A percentile compares a stretch with the other conserved stretches of the same genome.
Evolutionary conservation across 2,797 vertebrate genomes (phyloP).

Genomic region (Rhinogobio ventralis): DNA sequence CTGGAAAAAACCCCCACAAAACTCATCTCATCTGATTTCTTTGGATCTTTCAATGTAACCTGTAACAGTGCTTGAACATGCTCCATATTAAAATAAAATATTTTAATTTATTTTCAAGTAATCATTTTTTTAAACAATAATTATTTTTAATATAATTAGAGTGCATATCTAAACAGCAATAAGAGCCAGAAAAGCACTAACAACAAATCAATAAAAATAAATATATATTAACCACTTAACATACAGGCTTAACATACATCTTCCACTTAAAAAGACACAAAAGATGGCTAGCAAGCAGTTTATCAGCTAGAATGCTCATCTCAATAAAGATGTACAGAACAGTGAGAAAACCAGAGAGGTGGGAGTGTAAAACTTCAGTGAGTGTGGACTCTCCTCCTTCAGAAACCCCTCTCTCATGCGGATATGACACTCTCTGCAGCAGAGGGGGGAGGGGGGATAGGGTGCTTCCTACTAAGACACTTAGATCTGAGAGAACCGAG

Average conservation of each 20-base stretch:
- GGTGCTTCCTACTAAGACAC: slow-evolving; percentile 54
- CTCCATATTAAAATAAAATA: neutral
- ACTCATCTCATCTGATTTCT: neutral
- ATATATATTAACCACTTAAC: slow-evolving; percentile 22
- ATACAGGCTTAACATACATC: neutral
- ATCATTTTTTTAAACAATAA: too few relatives aligned
- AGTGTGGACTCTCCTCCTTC: slow-evolving; percentile 23
- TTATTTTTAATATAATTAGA: neutral
- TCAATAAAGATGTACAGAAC: slow-evolving; percentile 34
- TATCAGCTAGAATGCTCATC: neutral
- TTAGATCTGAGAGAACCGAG: slow-evolving; percentile 59
- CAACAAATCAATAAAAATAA: neutral
- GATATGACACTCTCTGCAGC: slow-evolving; percentile 35
- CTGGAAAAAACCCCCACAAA: neutral
- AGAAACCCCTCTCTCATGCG: slow-evolving; percentile 39
- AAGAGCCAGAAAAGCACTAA: neutral
- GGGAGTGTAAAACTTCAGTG: slow-evolving; percentile 41
- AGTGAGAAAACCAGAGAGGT: slow-evolving; percentile 16
- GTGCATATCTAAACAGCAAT: neutral
- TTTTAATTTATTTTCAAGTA: neutral
- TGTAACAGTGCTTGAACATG: neutral
- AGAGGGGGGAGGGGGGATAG: neutral
- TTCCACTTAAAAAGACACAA: slow-evolving; percentile 25
- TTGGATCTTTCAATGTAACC: neutral
- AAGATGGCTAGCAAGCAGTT: neutral